Conservation (phyloP, 2,797 vertebrate species). For the Oryzias sinensis region DNA sequence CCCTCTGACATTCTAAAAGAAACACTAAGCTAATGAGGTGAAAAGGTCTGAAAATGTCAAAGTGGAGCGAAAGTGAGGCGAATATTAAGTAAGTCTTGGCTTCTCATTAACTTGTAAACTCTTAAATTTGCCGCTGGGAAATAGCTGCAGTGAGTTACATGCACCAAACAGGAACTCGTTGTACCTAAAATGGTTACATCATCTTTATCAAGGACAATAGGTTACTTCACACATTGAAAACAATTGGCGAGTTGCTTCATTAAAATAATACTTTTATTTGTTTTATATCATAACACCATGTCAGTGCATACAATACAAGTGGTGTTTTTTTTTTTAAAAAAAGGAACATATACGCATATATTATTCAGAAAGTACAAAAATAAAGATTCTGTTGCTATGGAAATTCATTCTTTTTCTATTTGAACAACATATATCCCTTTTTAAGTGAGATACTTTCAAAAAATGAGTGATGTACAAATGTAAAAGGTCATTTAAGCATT, state of each 20-base stretch:
- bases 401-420: conserved; percentile 53
- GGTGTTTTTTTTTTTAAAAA: conserved; percentile 61
- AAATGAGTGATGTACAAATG: conserved; percentile 47
- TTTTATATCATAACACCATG: conserved; percentile 55
- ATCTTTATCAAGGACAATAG: background rate
- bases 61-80: conserved; percentile 31
- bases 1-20: background rate
- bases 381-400: conserved; percentile 75
- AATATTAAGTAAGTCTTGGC: conserved; percentile 62
- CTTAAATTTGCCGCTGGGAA: conserved; percentile 27
- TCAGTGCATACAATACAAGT: conserved; percentile 50
- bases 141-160: conserved; percentile 19
- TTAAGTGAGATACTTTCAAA: conserved; percentile 33
- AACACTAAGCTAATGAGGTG: background rate
- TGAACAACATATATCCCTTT: conserved; percentile 50
- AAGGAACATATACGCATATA: conserved; percentile 74
- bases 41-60: conserved; percentile 38
- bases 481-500: conserved; percentile 37
- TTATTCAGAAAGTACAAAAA: conserved; percentile 82
- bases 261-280: conserved; percentile 56
- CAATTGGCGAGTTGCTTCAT: conserved; percentile 18
- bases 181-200: conserved; percentile 8
- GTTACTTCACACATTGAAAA: conserved; percentile 1
- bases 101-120: conserved; percentile 64
- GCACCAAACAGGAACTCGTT: background rate